Evolutionary conservation across 2,888 invertebrate species (phyloP), one percentile per base, ranked within the genome.

Genomic region (Ferrisia virgata): DNA sequence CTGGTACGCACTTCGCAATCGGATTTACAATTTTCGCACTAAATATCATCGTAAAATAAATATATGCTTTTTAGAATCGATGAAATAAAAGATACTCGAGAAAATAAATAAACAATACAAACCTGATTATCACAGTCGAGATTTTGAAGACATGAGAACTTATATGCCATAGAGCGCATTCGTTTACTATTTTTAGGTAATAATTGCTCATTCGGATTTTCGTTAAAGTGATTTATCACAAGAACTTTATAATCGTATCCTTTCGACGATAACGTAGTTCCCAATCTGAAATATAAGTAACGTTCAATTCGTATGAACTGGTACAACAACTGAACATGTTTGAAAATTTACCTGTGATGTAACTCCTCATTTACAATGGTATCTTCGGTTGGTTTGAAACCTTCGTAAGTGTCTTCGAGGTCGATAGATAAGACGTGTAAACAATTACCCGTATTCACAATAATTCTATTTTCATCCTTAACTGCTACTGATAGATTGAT

Each of bases 401-500:
- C 76, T 39, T 64, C 64, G 69, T 40, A 31, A n/a, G 81, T 53
- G 84, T 86, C 79, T 80, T 90, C 89, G 85, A 91, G 87, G 85
- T 93, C 92, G 39, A 93, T 90, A 86, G 91, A 90, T 43, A 96
- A 89, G 87, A 95, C 94, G 87, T 96, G 95, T 86, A 96, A 92
- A 89, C 94, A 95, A 87, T 93, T 93, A 85, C 96, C 96, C 1
- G 96, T 95, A 88, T 96, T 95, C 82, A 96, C 92, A 78, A 96
- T 92, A 85, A 95, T 93, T 87, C 85, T 88, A 76, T 90, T 89
- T 86, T 90, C 89, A 80, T 89, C 88, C 86, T 90, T 90, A 86
- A 91, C 88, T 85, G 89, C 89, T 33, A 89, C 87, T 58, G 87
- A 87, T 13, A 90, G 88, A 85, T 88, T 92, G 87, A 94, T 94